These are phyloP conservation scores for Leptatherina wallacei DNA, from an alignment of 2,797 vertebrate species.

Conservation along the genomic window DNA sequence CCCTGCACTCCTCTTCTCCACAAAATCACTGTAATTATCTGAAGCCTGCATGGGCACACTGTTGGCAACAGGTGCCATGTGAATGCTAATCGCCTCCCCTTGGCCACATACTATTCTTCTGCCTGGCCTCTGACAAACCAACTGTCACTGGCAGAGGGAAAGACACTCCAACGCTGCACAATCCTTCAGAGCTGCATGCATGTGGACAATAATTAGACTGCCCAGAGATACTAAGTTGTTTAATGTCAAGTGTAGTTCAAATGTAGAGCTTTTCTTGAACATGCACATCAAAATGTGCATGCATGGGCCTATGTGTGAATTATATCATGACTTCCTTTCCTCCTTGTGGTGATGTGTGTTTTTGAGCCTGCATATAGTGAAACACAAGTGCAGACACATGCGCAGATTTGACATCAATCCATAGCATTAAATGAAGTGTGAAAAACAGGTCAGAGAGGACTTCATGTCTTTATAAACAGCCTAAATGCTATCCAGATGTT, in stretches of 20 bases:
- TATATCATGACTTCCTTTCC: slow-evolving; percentile 27
- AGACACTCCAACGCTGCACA: slow-evolving; percentile 52
- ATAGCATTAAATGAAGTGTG: slow-evolving; percentile 80
- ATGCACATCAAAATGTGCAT: slow-evolving; percentile 23
- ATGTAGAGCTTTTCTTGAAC: slow-evolving; percentile 49
- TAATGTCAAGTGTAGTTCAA: slow-evolving; percentile 69
- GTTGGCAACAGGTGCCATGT: slow-evolving; percentile 86
- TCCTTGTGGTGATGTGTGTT: slow-evolving; percentile 29
- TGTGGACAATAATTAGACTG: slow-evolving; percentile 74
- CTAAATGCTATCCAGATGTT: slow-evolving; percentile 79
- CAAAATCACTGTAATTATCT: slow-evolving; percentile 88
- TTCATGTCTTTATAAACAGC: slow-evolving; percentile 80
- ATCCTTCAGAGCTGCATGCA: slow-evolving; percentile 58
- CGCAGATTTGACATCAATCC: slow-evolving; percentile 74
- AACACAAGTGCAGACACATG: slow-evolving; percentile 23
- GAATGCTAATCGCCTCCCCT: slow-evolving; percentile 79
- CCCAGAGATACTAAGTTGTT: slow-evolving; percentile 62
- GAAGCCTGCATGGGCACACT: slow-evolving; percentile 77
- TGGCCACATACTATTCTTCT: slow-evolving; percentile 72
- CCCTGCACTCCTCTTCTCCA: slow-evolving; percentile 75
- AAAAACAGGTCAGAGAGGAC: slow-evolving; percentile 81
- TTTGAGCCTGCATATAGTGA: slow-evolving; percentile 33
- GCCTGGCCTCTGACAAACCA: slow-evolving; percentile 70
- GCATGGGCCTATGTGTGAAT: slow-evolving; percentile 33
- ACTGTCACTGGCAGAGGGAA: slow-evolving; percentile 74